Evolutionary conservation across 2,888 invertebrate genomes (phyloP).

Genomic region (Chymomyza procnemis): DNA sequence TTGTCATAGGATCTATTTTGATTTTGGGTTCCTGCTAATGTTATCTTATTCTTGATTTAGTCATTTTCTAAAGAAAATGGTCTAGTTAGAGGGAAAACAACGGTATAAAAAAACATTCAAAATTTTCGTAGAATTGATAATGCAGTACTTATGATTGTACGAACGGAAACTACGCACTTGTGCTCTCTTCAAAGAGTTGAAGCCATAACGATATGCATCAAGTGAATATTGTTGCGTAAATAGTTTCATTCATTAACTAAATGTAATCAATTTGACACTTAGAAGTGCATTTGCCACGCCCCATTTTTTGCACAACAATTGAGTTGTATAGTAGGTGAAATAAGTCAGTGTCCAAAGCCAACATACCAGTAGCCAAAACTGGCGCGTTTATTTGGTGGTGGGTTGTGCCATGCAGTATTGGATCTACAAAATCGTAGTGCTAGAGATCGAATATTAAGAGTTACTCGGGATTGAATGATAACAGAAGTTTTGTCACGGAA

Average conservation of each 20-base stretch:
- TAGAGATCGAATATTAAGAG: too few species aligned
- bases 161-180: neutral
- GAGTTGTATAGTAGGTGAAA: neutral
- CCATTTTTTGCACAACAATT: neutral
- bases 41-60: neutral
- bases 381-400: too few species aligned
- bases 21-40: too few species aligned
- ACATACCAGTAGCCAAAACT: too few species aligned
- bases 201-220: slow-evolving; percentile 20
- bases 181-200: neutral
- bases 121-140: neutral
- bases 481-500: too few species aligned
- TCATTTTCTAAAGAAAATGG: neutral
- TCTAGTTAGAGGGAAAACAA: too few species aligned
- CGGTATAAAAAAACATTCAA: too few species aligned
- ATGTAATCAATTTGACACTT: slow-evolving; percentile 65
- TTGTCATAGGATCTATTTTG: too few species aligned
- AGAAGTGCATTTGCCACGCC: slow-evolving; percentile 34
- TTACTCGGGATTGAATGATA: too few species aligned
- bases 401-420: too few species aligned
- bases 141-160: neutral
- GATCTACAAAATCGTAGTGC: too few species aligned
- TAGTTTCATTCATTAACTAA: slow-evolving; percentile 64
- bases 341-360: too few species aligned
- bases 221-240: slow-evolving; percentile 13